Evolutionary conservation across 2,888 invertebrate genomes (phyloP).

Genomic region (Acanthosepion lycidas): DNA sequence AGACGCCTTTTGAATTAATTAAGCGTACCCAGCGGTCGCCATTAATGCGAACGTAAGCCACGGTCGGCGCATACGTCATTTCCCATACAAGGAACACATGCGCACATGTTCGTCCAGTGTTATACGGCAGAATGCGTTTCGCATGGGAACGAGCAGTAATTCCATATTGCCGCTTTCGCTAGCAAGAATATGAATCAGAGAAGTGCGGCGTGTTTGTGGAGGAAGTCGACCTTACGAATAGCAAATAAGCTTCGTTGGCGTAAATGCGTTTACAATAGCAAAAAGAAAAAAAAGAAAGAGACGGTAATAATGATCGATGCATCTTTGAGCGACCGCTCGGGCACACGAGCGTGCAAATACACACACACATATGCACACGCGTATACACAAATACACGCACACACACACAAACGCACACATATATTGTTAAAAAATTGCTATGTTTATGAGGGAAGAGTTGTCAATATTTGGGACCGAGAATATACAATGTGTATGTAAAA

Average conservation of each 20-base stretch:
- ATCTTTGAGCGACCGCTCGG: not conserved
- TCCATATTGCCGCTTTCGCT: not conserved
- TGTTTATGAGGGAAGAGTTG: no score
- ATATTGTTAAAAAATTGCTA: not conserved
- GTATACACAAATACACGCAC: not conserved
- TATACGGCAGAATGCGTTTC: not conserved
- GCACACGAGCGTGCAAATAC: not conserved
- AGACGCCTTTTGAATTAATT: conserved; percentile 17
- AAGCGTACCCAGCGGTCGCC: not conserved
- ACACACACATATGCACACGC: not conserved
- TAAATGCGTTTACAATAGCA: not conserved
- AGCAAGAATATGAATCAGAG: not conserved
- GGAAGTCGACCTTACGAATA: not conserved
- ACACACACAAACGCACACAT: not conserved
- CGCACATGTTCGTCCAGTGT: not conserved
- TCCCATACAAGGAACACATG: not conserved
- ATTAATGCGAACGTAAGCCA: not conserved
- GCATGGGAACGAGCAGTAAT: not conserved
- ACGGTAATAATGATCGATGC: not conserved
- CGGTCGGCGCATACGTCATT: not conserved
- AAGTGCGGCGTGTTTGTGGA: not conserved
- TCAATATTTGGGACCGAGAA: no score
- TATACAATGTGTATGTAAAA: no score
- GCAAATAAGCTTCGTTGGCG: not conserved
- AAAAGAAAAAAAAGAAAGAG: not conserved